Base-by-base conservation (phyloP, 2,113 vertebrate genomes). In the Antechinus stuartii region DNA sequence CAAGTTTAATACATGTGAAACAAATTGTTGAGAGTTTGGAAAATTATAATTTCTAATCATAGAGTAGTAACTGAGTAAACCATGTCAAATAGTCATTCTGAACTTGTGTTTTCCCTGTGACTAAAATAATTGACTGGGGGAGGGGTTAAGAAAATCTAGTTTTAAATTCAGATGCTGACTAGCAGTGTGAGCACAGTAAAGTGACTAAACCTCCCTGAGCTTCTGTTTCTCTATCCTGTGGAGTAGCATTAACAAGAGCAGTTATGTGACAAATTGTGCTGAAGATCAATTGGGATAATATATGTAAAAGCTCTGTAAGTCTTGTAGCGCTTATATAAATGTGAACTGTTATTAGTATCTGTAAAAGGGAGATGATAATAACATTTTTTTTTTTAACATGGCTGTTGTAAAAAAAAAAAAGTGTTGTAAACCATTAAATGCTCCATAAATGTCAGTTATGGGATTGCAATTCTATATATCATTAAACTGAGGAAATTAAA, bases 391-490 rank as follows among this genome's bases (percentile, higher is more conserved):
- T 76, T 3, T 16, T 76, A 3, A 42, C n/a, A 42, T n/a, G n/a
- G 19, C n/a, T 84, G 19, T 84, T 42, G n/a, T 84, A 84, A 84
- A 84, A n/a, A 84, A 84, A 84, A 42, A 84, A 84, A 84, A 84
- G 68, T 84, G 35, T 19, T 42, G 2, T 42, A 84, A 84, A 42
- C 68, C n/a, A 84, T 84, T 84, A 42, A 84, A 84, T 84, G n/a
- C 68, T 84, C 68, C n/a, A 22, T 84, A 84, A 42, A 84, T 84
- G n/a, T 42, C 68, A 84, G 68, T 84, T 84, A 42, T 1, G 0
- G 19, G 94, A 92, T 91, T 93, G 54, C 93, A 91, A 92, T 91
- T 84, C 91, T 68, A 30, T 94, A 11, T 0, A 1, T 93, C 57
- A 76, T 94, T 61, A 68, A 90, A 49, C 0, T 19, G 57, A 93